Base-by-base conservation (phyloP, 1,140 invertebrate genomes). In the Proctacanthus coquilletti region DNA sequence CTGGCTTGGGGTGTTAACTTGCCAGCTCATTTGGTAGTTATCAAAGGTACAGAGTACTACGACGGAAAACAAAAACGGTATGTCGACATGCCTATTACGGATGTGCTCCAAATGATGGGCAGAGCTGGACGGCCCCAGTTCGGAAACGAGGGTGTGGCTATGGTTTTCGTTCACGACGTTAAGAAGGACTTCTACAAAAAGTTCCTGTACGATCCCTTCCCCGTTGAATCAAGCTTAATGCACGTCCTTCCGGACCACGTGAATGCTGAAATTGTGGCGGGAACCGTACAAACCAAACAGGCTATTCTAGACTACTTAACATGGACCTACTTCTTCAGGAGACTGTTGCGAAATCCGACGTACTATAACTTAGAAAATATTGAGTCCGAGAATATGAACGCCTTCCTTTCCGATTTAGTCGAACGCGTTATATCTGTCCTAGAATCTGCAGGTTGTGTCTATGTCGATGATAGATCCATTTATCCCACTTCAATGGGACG, bases 171-270 rank as follows among this genome's bases (percentile, higher is more conserved):
- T 1, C 95, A 99, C 48, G 95, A 99, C 52, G 75, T 86, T 17
- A 98, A 98, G 62, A 99, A 99, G 61, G 86, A 91, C 56, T 99
- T 98, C 66, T 99, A 99, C 63, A 96, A 96, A 56, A 95, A 95
- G 57, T 99, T 99, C 61, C 62, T 99, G 0, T 98, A 98, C 58
- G 92, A 98, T 59, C 96, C 96, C 0, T 99, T 99, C 61, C 96
- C 96, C 0, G 94, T 99, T 1, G 96, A 99, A 60, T 98, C 93
- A 1, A 93, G 81, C 59, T 62, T 98, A 11, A 60, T 97, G 5
- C 71, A 77, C 38, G 93, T 96, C 0, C 59, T 98, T 10, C 74
- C 93, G 1, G 95, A 99, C 63, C 96, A 99, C 62, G 70, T 98
- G 32, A 98, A 98, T 65, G 96, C 96, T 2, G 96, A 99, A 69